Evolutionary conservation across 2,113 vertebrate genomes (phyloP), one percentile per base, ranked within the genome.

Genomic region (Leptosomus discolor): DNA sequence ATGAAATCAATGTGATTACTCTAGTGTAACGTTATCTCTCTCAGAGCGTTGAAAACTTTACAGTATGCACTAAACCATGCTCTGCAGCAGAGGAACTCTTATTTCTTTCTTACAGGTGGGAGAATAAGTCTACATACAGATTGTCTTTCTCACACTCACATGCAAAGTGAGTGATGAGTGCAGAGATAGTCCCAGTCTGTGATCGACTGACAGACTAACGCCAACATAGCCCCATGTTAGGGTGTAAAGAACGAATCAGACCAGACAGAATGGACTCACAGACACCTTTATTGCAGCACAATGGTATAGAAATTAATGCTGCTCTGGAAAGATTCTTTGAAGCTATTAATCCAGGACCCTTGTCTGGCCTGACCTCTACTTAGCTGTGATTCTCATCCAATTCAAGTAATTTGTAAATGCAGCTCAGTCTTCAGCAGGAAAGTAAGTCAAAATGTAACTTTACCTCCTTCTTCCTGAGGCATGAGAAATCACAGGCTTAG

Each of bases 101-200:
- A 7, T 8, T 29, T 34, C 20, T 79, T 83, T 77, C 36, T 19
- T 51, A 30, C 8, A 64, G 8, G 14, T 61, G 7, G 5, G 10
- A 92, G 13, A 86, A 23, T 32, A 75, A 54, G 9, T 26, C 39
- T 41, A 19, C 29, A 37, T 5, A 26, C 1, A 8, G 15, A 43
- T 20, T 27, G 8, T 24, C 11, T 58, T 65, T 56, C 12, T 68
- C 11, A 45, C 5, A 11, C 7, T 84, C 30, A 8, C 30, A 15
- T 8, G 8, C 21, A 53, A 71, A 57, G 6, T 13, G 7, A 46
- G 7, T 20, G 30, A 43, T 14, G 24, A 69, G 4, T 39, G 11
- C 19, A 84, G 24, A 22, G 11, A 10, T 0, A 0, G 0, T 65
- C 11, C 37, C 11, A 24, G 46, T 7, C 5, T 37, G 17, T 2